A percentile compares a stretch with the other conserved stretches of the same genome.
These are phyloP conservation scores for Pavo muticus DNA, from an alignment of 2,113 vertebrate species.

Conservation along the genomic window DNA sequence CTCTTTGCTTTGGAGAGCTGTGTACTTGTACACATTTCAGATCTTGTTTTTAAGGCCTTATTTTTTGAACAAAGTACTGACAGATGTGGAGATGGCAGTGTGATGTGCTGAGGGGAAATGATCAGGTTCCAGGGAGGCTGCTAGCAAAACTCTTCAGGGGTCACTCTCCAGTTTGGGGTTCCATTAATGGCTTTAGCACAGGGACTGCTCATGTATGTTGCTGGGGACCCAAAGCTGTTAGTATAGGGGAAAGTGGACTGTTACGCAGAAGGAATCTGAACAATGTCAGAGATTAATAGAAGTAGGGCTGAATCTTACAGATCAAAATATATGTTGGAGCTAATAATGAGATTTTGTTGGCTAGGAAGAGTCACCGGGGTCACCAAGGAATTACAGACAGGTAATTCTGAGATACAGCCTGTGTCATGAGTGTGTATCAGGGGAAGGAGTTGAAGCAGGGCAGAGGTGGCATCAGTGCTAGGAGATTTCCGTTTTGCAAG, in stretches of 20 bases:
- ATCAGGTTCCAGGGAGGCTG: not conserved
- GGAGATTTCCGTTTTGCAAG: not conserved
- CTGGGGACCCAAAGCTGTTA: not conserved
- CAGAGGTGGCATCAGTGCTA: not conserved
- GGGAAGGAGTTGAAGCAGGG: not conserved
- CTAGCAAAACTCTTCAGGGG: not conserved
- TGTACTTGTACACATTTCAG: not conserved
- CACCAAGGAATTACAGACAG: rapidly evolving
- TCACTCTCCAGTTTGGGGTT: not conserved
- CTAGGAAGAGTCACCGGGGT: not conserved
- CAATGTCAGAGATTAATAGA: not conserved
- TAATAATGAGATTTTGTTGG: not conserved
- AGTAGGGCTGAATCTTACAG: not conserved
- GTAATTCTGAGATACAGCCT: not conserved
- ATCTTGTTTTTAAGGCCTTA: not conserved
- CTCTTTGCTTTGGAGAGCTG: not conserved
- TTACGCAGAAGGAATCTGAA: not conserved
- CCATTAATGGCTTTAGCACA: not conserved
- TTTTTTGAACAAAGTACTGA: not conserved
- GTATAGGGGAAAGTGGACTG: not conserved
- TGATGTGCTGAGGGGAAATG: not conserved
- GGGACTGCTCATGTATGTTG: not conserved
- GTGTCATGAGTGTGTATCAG: not conserved
- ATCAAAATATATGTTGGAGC: not conserved
- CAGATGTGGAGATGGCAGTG: not conserved